Conservation (phyloP, 2,113 vertebrate genomes). For the Craseonycteris thonglongyai region DNA sequence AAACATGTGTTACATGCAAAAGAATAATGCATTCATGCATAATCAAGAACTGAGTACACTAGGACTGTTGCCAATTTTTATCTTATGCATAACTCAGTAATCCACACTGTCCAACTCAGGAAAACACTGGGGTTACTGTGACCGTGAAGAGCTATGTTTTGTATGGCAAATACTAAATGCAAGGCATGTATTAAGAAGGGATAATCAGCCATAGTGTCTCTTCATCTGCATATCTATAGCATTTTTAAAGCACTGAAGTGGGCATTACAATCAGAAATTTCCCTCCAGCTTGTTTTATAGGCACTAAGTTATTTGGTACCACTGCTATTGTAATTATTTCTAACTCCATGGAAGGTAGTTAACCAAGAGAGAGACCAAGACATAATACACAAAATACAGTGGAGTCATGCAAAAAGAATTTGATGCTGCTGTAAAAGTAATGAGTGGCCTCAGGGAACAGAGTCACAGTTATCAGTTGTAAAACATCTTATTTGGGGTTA, state of each 20-base stretch:
- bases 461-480: background rate
- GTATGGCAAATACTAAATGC: background rate
- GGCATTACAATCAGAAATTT: background rate
- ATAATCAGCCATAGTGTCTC: background rate
- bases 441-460: background rate
- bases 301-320: background rate
- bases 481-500: background rate
- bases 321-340: background rate
- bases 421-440: background rate
- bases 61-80: background rate
- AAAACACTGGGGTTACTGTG: background rate
- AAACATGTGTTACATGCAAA: background rate
- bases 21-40: constrained; percentile 1
- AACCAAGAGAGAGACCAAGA: background rate
- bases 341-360: background rate
- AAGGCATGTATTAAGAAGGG: background rate
- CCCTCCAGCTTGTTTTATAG: background rate
- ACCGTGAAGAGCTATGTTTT: background rate
- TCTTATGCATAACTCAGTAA: background rate
- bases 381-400: background rate
- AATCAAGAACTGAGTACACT: background rate
- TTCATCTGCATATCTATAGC: background rate
- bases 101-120: background rate
- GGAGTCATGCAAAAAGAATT: background rate
- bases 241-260: background rate